Conservation (phyloP, 2,888 invertebrate species). For the Allacma fusca region DNA sequence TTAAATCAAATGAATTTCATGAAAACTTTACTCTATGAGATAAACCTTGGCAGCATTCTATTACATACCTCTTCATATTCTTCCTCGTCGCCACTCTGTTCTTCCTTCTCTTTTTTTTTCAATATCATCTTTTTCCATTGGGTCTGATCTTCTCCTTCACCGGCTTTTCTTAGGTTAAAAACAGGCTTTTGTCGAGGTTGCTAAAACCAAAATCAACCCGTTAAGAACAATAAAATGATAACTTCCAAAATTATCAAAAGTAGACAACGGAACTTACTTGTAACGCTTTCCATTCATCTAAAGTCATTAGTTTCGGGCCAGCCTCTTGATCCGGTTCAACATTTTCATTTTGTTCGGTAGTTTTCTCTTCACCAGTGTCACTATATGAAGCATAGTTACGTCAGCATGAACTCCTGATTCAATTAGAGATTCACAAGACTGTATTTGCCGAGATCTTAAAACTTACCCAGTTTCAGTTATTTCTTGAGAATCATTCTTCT, state of each 20-base stretch:
- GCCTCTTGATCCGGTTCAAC: slow-evolving; percentile 71
- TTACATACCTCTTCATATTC: slow-evolving; percentile 72
- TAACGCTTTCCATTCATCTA: slow-evolving; percentile 93
- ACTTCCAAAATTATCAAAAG: not conserved
- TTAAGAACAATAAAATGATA: not conserved
- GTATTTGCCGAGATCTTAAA: not conserved
- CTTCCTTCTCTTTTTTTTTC: slow-evolving; percentile 72
- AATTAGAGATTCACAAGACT: not conserved
- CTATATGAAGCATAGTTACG: slow-evolving; percentile 48
- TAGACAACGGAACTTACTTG: slow-evolving; percentile 66
- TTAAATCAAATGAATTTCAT: slow-evolving; percentile 21
- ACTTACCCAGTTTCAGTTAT: slow-evolving; percentile 54
- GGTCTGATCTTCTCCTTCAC: slow-evolving; percentile 88
- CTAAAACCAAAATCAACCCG: slow-evolving; percentile 34
- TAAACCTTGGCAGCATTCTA: too few species aligned
- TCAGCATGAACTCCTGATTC: slow-evolving; percentile 8
- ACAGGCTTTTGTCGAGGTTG: slow-evolving; percentile 81
- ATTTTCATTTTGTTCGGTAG: slow-evolving; percentile 60
- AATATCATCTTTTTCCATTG: slow-evolving; percentile 93
- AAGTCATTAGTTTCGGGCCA: slow-evolving; percentile 74
- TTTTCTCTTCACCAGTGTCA: slow-evolving; percentile 60
- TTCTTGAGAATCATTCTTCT: slow-evolving; percentile 52
- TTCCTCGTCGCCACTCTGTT: slow-evolving; percentile 73
- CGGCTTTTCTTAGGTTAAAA: slow-evolving; percentile 91
- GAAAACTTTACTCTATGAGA: too few species aligned